These are phyloP conservation scores for Phaenicophaeus curvirostris DNA, from an alignment of 2,797 vertebrate species.

Conservation along the genomic window DNA sequence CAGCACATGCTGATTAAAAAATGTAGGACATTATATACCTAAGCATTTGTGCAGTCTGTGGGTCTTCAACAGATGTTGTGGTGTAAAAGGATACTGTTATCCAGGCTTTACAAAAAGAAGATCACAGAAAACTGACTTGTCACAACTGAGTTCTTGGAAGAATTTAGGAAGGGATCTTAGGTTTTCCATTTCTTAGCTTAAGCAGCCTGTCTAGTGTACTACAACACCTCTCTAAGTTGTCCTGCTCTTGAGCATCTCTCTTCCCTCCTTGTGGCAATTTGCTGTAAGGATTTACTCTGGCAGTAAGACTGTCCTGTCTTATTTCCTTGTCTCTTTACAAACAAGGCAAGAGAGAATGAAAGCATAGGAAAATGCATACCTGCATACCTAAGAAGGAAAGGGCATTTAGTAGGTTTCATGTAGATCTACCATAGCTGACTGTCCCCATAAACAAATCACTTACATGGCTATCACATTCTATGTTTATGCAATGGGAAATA, in stretches of 20 bases:
- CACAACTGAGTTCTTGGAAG: not conserved
- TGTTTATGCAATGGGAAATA: not conserved
- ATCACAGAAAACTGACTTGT: not conserved
- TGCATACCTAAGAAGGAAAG: not conserved
- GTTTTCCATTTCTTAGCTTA: not conserved
- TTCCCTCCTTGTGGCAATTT: not conserved
- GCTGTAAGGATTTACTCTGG: not conserved
- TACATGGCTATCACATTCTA: rapidly evolving
- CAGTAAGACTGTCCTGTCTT: not conserved
- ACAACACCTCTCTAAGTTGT: not conserved
- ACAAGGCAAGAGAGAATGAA: not conserved
- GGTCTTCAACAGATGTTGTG: not conserved
- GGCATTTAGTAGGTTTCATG: not conserved
- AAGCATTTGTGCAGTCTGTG: not conserved
- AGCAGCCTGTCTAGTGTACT: not conserved
- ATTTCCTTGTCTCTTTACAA: not conserved
- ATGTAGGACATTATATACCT: not conserved
- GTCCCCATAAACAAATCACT: not conserved
- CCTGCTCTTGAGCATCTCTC: not conserved
- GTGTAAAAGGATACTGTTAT: not conserved
- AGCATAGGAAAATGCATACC: not conserved
- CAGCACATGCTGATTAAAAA: not conserved
- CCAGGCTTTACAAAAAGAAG: not conserved
- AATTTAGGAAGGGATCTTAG: not conserved
- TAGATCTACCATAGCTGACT: not conserved